Evolutionary conservation across 2,797 vertebrate species (phyloP).

Genomic region (Crenichthys baileyi): DNA sequence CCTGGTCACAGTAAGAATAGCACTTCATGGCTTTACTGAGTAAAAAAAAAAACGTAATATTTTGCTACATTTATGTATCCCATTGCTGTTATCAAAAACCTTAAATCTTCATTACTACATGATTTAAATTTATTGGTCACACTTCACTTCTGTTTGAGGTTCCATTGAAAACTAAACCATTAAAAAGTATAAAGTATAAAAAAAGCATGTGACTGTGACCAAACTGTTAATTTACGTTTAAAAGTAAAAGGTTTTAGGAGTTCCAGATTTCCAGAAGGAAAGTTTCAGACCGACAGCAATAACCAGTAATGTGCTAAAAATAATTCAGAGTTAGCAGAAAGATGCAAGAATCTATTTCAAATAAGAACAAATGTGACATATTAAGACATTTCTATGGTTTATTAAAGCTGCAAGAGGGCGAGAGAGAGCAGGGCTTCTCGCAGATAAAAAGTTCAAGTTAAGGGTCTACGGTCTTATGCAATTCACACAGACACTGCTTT

Average conservation of each 20-base stretch:
- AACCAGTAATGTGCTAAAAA: no score
- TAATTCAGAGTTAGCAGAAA: no score
- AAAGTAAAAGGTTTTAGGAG: no score
- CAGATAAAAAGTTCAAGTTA: background rate
- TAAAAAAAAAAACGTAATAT: background rate
- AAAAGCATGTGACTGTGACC: no score
- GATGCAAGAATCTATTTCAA: background rate
- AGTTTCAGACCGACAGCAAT: no score
- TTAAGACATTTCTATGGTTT: background rate
- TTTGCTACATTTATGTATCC: background rate
- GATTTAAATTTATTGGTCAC: background rate
- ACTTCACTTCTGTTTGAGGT: background rate
- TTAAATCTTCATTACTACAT: background rate
- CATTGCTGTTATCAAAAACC: background rate
- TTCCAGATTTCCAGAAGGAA: no score
- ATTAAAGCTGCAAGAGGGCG: background rate
- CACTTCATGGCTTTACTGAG: background rate
- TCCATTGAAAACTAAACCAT: background rate
- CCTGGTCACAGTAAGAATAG: no score
- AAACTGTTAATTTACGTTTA: no score
- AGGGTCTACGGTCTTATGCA: background rate
- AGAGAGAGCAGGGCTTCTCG: background rate
- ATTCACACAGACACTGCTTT: background rate
- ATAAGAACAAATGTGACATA: background rate
- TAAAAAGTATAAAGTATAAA: no score